These are phyloP conservation scores for Papilio glaucus DNA, from an alignment of 1,140 invertebrate species.

Conservation along the genomic window DNA sequence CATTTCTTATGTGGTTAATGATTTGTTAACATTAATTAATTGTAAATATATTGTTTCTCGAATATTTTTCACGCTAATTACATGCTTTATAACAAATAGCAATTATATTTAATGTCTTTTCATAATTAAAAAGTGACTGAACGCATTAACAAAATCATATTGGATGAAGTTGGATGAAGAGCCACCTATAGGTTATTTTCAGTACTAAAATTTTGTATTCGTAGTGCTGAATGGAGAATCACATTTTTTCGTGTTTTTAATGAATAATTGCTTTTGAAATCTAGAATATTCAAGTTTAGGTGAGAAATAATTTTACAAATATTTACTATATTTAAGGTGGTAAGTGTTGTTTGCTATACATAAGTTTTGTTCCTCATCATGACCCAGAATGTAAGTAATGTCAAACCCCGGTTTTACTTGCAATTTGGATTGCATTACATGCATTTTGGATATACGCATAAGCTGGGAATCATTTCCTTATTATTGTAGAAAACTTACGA, in stretches of 20 bases:
- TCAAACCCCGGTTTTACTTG: conserved; percentile 75
- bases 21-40: too few species aligned
- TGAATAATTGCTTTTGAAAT: conserved; percentile 79
- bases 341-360: conserved; percentile 27
- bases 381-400: conserved; percentile 78
- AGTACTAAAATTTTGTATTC: conserved; percentile 83
- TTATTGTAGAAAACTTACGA: neutral
- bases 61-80: too few species aligned
- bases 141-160: conserved; percentile 49
- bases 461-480: neutral
- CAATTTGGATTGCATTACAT: conserved; percentile 56
- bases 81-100: neutral
- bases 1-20: too few species aligned
- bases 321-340: conserved; percentile 36
- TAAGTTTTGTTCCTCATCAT: conserved; percentile 58
- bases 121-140: conserved; percentile 36
- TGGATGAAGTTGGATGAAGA: conserved; percentile 37
- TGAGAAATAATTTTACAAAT: conserved; percentile 54
- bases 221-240: conserved; percentile 82
- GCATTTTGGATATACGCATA: conserved; percentile 39
- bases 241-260: conserved; percentile 82
- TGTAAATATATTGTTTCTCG: too few species aligned
- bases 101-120: conserved; percentile 8
- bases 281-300: conserved; percentile 72
- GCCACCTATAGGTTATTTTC: conserved; percentile 75